Evolutionary conservation across 2,797 vertebrate genomes (phyloP).

Genomic region (Carcharodon carcharias): DNA sequence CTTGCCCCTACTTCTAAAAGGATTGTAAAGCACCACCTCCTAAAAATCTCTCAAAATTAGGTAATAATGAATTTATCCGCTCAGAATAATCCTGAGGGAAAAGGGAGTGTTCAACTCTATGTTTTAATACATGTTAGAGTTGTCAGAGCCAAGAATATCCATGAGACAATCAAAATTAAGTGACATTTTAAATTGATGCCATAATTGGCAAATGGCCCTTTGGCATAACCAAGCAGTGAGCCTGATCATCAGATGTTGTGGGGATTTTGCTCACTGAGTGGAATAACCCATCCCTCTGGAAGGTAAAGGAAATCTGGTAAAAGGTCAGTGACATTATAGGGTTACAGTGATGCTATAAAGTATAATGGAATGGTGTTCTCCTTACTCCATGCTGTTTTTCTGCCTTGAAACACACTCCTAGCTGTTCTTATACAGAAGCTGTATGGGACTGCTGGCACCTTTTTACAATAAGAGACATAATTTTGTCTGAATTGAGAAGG

Average conservation of each 20-base stretch:
- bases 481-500: background rate
- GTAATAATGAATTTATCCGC: background rate
- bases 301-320: background rate
- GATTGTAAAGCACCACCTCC: background rate
- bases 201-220: background rate
- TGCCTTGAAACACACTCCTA: background rate
- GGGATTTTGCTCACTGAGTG: background rate
- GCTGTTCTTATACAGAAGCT: background rate
- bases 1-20: background rate
- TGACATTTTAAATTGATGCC: background rate
- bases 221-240: background rate
- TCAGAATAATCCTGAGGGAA: background rate
- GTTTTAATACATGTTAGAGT: background rate
- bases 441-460: background rate
- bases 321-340: background rate
- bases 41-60: background rate
- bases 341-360: background rate
- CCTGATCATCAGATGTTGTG: background rate
- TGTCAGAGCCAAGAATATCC: background rate
- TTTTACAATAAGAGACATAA: background rate
- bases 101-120: background rate
- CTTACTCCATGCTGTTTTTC: background rate
- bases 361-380: background rate
- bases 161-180: background rate
- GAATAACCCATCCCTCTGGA: background rate